Conservation (phyloP, 1,140 invertebrate species). For the Drosophila nigromelanica region DNA sequence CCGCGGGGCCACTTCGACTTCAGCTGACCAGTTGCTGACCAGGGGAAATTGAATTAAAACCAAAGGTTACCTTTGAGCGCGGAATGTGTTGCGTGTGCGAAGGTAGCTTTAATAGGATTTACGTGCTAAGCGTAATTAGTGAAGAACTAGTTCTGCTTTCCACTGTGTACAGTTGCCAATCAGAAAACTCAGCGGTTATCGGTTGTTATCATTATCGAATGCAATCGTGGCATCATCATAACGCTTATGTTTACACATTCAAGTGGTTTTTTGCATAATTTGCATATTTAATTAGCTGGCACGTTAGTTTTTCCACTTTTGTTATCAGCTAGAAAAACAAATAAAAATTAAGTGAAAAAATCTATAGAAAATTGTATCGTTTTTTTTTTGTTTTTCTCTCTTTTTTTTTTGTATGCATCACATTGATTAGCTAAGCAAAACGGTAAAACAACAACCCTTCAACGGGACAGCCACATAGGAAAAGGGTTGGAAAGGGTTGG, state of each 20-base stretch:
- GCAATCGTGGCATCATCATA: constrained; percentile 12
- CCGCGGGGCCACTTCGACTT: neutral
- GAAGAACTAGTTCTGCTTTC: constrained; percentile 11
- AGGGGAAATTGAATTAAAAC: constrained; percentile 75
- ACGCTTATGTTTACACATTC: constrained; percentile 71
- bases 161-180: constrained; percentile 8
- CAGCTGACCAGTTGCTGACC: too few species aligned
- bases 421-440: constrained; percentile 66
- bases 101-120: constrained; percentile 73
- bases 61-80: constrained; percentile 48
- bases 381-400: constrained; percentile 11
- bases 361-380: constrained; percentile 54
- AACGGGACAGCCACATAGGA: constrained; percentile 20
- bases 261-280: constrained; percentile 75
- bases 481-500: constrained; percentile 53
- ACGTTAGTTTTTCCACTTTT: constrained; percentile 50
- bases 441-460: constrained; percentile 31
- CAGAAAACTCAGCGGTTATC: neutral
- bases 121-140: constrained; percentile 64
- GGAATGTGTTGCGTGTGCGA: constrained; percentile 55
- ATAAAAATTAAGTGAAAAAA: constrained; percentile 80
- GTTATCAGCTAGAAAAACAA: constrained; percentile 72
- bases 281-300: constrained; percentile 71
- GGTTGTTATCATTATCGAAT: constrained; percentile 37
- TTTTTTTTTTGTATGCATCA: neutral